A percentile compares a stretch with the other conserved stretches of the same genome.
phyloP scores from a whole-genome alignment of 2,888 invertebrate species.

The Coelogynopora nodosa region DNA sequence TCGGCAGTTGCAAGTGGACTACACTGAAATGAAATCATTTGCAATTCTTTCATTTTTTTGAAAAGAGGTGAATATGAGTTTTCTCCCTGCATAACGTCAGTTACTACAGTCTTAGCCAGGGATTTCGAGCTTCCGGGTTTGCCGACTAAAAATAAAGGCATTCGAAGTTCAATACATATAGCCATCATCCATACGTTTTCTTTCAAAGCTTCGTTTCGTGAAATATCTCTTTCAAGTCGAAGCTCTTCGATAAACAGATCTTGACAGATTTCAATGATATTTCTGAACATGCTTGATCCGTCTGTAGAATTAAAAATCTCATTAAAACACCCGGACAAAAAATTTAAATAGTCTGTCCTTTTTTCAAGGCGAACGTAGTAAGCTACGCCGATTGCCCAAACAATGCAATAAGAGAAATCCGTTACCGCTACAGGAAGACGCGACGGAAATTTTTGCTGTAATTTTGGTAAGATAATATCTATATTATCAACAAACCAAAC shows the following conservation, averaged over 20 bases:
- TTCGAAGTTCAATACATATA: conserved; percentile 58
- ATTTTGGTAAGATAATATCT: background rate
- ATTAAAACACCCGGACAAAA: background rate
- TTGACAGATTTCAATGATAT: conserved; percentile 52
- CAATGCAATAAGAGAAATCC: background rate
- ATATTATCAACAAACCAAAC: background rate
- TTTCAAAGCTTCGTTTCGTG: conserved; percentile 56
- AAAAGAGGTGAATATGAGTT: conserved; percentile 53
- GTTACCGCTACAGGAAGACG: background rate
- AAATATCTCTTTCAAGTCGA: conserved; percentile 53
- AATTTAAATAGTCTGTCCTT: background rate
- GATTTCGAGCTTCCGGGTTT: conserved; percentile 61
- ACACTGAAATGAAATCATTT: conserved; percentile 59
- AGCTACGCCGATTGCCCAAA: background rate
- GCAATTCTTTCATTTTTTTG: conserved; percentile 54
- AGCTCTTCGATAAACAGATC: conserved; percentile 54
- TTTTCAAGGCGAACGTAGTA: background rate
- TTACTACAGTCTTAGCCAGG: conserved; percentile 58
- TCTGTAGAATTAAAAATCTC: background rate
- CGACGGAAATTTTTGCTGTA: background rate
- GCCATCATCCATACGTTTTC: conserved; percentile 61
- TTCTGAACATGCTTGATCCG: background rate
- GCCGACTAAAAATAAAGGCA: conserved; percentile 59
- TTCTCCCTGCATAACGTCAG: conserved; percentile 58
- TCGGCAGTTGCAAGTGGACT: conserved; percentile 57